Base-by-base conservation (phyloP, 2,113 vertebrate genomes). In the Psittacula cyanocephala region DNA sequence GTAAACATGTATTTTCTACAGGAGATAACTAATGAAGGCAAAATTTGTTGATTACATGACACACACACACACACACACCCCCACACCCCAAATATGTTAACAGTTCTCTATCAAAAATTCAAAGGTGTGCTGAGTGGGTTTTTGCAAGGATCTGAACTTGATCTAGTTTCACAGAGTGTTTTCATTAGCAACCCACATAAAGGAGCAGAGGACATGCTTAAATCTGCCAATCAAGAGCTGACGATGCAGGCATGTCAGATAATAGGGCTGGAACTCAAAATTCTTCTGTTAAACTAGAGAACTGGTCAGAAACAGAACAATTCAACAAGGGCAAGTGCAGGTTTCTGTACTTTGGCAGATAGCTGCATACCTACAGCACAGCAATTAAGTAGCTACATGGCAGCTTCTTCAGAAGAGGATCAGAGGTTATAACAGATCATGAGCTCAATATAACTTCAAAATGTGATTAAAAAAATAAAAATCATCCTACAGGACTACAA, bases 341-440 rank as follows among this genome's bases (percentile, higher is more conserved):
- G 14, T 43, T 69, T 67, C 11, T 0, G 0, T 23, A 31, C 33
- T 71, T 57, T 2, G 7, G 81, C 4, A 57, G n/a, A 13, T 18
- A 88, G 35, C 43, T 37, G 24, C 41, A 35, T 9, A 31, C 52
- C 1, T 2, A 68, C 17, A 76, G 57, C 60, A 84, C 37, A 62
- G 59, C 24, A 52, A 44, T 22, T 29, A 18, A n/a, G 49, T 4
- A 4, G 37, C 31, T 35, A 13, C 29, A 57, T 5, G 22, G 29
- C 29, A 70, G 55, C 65, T 63, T 52, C 74, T 49, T 41, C 69
- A 71, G 57, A 63, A 35, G 49, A 52, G 22, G 47, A 81, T 47
- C 12, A n/a, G 8, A 33, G 27, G 14, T 10, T 88, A 5, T 37
- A 72, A 43, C 0, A 80, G 35, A 29, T 17, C 10, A 77, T 1